Conservation (phyloP, 2,113 vertebrate species). For the Toxotes chatareus region DNA sequence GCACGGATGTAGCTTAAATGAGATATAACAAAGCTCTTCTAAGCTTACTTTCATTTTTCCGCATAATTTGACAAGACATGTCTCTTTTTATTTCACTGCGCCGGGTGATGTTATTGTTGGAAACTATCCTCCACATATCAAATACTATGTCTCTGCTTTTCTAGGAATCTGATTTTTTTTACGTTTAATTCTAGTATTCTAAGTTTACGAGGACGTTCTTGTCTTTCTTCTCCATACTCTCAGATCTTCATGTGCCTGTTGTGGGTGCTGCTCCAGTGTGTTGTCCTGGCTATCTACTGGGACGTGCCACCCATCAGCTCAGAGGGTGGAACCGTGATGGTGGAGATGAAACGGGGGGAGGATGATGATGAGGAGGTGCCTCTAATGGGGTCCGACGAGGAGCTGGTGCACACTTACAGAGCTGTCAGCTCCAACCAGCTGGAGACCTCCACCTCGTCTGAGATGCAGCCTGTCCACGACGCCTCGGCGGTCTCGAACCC, state of each 20-base stretch:
- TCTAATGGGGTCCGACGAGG: slow-evolving; percentile 67
- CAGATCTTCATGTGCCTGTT: slow-evolving; percentile 89
- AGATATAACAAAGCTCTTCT: slow-evolving; percentile 45
- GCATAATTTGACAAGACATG: slow-evolving; percentile 44
- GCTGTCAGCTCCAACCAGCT: slow-evolving; percentile 57
- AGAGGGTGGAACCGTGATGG: slow-evolving; percentile 47
- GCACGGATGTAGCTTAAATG: slow-evolving; percentile 43
- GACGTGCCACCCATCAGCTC: slow-evolving; percentile 77
- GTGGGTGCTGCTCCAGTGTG: slow-evolving; percentile 86
- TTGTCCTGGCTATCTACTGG: slow-evolving; percentile 82
- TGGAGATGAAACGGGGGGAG: slow-evolving; percentile 72
- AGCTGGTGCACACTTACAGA: slow-evolving; percentile 61
- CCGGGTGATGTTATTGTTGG: slow-evolving; percentile 10
- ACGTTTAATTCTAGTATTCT: neutral
- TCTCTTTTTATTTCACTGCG: slow-evolving; percentile 31
- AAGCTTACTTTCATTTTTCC: slow-evolving; percentile 37
- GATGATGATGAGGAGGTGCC: slow-evolving; percentile 72
- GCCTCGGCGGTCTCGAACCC: slow-evolving; percentile 42
- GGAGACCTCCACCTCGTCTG: slow-evolving; percentile 35
- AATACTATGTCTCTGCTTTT: slow-evolving; percentile 8
- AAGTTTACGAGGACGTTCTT: neutral
- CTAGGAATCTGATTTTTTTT: slow-evolving; percentile 13
- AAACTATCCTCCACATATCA: neutral
- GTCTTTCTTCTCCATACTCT: neutral
- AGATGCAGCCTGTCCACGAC: slow-evolving; percentile 7